phyloP scores from a whole-genome alignment of 2,797 vertebrate species.

The Helostoma temminkii region DNA sequence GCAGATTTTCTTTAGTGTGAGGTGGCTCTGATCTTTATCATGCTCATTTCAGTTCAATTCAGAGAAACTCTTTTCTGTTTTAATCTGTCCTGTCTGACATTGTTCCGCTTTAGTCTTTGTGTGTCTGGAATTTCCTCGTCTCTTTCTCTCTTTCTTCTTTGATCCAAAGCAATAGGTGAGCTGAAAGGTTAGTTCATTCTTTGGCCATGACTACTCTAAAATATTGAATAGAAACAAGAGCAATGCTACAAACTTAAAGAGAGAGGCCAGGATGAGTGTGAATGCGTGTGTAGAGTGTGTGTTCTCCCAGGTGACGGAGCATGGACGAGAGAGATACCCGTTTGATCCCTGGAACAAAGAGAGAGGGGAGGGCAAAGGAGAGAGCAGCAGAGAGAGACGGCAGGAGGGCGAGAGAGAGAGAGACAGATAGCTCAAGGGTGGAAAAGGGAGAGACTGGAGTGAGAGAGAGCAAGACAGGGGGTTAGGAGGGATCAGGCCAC shows the following conservation, averaged over 20 bases:
- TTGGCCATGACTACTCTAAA: slow-evolving; percentile 57
- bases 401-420: slow-evolving; percentile 31
- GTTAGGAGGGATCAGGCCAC: slow-evolving; percentile 71
- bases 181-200: slow-evolving; percentile 69
- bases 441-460: slow-evolving; percentile 5
- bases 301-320: slow-evolving; percentile 75
- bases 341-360: slow-evolving; percentile 85
- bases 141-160: slow-evolving; percentile 47
- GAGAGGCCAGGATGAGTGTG: slow-evolving; percentile 26
- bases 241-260: slow-evolving; percentile 44
- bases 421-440: slow-evolving; percentile 14
- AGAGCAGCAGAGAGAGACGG: slow-evolving; percentile 64
- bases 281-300: slow-evolving; percentile 31
- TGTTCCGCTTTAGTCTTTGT: slow-evolving; percentile 59
- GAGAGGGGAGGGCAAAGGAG: slow-evolving; percentile 72
- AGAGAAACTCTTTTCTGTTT: slow-evolving; percentile 48
- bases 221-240: slow-evolving; percentile 52
- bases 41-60: slow-evolving; percentile 61
- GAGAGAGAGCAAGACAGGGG: slow-evolving; percentile 37
- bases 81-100: slow-evolving; percentile 55
- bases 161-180: slow-evolving; percentile 67
- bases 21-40: slow-evolving; percentile 69
- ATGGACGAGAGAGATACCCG: slow-evolving; percentile 74
- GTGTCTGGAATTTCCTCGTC: slow-evolving; percentile 20
- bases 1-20: slow-evolving; percentile 28